Conservation (phyloP, 1,140 invertebrate species). For the Himalopsyche phryganea region DNA sequence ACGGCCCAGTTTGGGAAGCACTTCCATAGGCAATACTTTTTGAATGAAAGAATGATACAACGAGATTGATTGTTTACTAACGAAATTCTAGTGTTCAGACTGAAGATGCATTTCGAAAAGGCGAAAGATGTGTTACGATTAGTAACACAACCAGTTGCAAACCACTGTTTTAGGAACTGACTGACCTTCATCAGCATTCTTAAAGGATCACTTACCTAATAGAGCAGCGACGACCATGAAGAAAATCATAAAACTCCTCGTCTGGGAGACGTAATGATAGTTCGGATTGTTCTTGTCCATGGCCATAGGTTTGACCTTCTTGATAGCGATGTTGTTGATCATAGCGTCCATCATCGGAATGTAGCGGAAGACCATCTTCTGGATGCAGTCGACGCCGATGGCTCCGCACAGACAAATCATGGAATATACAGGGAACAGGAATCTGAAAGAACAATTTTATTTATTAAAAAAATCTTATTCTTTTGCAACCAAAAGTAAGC, state of each 20-base stretch:
- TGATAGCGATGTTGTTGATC: constrained; percentile 6
- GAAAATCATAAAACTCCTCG: constrained; percentile 64
- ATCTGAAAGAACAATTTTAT: constrained; percentile 58
- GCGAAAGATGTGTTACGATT: no score
- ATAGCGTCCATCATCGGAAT: constrained; percentile 42
- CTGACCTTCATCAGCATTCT: no score
- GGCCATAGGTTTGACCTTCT: constrained; percentile 26
- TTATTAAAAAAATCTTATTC: no score
- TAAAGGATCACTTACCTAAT: constrained; percentile 43
- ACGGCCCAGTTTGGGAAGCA: no score
- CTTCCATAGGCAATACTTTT: no score
- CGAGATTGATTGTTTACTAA: no score
- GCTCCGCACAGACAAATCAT: constrained; percentile 85
- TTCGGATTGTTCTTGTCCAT: constrained; percentile 48
- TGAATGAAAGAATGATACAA: no score
- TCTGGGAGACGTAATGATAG: constrained; percentile 74
- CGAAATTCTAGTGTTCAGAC: no score
- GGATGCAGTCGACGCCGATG: constrained; percentile 73
- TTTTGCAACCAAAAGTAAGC: no score
- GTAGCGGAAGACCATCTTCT: constrained; percentile 72
- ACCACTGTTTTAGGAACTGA: no score
- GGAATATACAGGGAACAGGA: constrained; percentile 96
- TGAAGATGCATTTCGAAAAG: no score
- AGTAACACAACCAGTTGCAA: no score
- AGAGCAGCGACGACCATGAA: constrained; percentile 60